Evolutionary conservation across 53 echinoderm and acorn worm genomes (phyloP).

Genomic region (Apostichopus leukothele): DNA sequence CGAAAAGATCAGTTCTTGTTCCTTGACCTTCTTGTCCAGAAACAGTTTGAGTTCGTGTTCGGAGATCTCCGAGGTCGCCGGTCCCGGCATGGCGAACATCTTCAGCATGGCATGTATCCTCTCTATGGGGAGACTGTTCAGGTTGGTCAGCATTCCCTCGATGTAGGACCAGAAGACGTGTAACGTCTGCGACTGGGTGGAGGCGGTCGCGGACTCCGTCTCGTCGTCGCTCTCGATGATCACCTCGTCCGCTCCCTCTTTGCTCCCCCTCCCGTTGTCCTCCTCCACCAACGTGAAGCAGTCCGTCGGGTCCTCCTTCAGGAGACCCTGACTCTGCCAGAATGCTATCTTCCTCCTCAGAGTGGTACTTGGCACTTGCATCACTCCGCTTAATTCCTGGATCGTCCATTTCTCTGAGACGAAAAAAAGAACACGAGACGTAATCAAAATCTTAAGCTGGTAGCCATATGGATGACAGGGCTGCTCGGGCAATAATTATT

Average conservation of each 20-base stretch:
- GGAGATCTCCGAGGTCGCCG: slow-evolving; percentile 73
- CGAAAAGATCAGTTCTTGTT: slow-evolving; percentile 80
- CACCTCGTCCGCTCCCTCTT: slow-evolving; percentile 70
- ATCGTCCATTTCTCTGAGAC: slow-evolving; percentile 79
- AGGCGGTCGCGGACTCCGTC: slow-evolving; percentile 91
- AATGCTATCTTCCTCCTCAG: slow-evolving; percentile 90
- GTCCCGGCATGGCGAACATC: slow-evolving; percentile 98
- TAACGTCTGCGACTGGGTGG: slow-evolving; percentile 75
- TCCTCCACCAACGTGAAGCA: slow-evolving; percentile 85
- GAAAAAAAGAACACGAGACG: no score
- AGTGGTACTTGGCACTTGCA: slow-evolving; percentile 91
- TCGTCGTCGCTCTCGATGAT: slow-evolving; percentile 89
- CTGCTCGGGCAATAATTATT: no score
- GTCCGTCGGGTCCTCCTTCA: slow-evolving; percentile 82
- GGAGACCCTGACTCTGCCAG: slow-evolving; percentile 98
- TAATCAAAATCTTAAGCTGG: no score
- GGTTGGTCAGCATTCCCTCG: slow-evolving; percentile 94
- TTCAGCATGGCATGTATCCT: slow-evolving; percentile 93
- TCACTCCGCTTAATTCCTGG: slow-evolving; percentile 84
- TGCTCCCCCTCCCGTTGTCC: slow-evolving; percentile 59
- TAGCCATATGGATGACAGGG: no score
- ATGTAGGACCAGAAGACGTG: slow-evolving; percentile 99
- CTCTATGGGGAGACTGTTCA: slow-evolving; percentile 84
- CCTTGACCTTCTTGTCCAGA: slow-evolving; percentile 85
- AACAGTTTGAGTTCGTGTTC: slow-evolving; percentile 89